These are phyloP conservation scores for Siniperca undulata DNA, from an alignment of 2,797 vertebrate genomes.

Conservation along the genomic window DNA sequence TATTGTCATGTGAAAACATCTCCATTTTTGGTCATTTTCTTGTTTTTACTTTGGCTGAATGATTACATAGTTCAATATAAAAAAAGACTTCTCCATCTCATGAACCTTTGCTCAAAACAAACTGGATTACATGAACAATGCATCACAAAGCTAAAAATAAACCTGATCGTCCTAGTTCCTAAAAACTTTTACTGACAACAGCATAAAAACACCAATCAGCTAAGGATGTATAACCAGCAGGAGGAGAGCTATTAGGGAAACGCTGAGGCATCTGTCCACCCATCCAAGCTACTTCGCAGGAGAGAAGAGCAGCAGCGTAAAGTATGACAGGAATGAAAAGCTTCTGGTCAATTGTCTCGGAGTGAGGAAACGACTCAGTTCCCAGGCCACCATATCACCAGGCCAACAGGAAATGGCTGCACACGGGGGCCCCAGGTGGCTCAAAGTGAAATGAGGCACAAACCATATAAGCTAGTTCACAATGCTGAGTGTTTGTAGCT, in stretches of 20 bases:
- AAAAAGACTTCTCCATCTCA: background rate
- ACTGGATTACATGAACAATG: background rate
- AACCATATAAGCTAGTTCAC: constrained; percentile 28
- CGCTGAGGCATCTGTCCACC: constrained; percentile 13
- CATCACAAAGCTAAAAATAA: constrained; percentile 20
- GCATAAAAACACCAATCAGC: background rate
- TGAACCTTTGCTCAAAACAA: background rate
- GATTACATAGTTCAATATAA: background rate
- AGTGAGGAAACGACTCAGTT: constrained; percentile 62
- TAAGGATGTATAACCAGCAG: constrained; percentile 10
- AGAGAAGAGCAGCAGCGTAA: constrained; percentile 41
- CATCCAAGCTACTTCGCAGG: constrained; percentile 8
- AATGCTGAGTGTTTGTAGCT: background rate
- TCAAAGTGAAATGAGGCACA: constrained; percentile 55
- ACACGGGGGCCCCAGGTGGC: constrained; percentile 60
- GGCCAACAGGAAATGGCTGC: constrained; percentile 71
- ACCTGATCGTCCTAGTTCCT: background rate
- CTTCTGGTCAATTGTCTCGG: constrained; percentile 54
- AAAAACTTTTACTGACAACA: constrained; percentile 6
- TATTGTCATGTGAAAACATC: constrained; percentile 2
- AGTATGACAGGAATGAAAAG: constrained; percentile 72
- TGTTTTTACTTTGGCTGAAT: background rate
- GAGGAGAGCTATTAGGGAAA: constrained; percentile 5
- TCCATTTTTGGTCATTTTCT: constrained; percentile 9
- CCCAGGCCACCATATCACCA: constrained; percentile 57